Base-by-base conservation (phyloP, 2,888 invertebrate species). In the Mycogona germanica region DNA sequence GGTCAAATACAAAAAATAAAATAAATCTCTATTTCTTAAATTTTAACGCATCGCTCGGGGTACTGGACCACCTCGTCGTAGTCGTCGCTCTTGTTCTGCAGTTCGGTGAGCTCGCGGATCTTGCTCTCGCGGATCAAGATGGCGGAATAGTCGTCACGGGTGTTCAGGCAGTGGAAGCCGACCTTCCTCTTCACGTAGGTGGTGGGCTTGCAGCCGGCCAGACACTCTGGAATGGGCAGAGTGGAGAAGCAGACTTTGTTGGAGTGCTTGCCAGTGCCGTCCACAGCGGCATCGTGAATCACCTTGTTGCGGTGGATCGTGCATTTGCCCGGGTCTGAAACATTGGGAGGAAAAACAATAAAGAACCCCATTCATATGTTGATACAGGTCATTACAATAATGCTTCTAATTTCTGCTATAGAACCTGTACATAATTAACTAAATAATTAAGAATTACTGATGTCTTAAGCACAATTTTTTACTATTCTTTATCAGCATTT, bases 221-320 rank as follows among this genome's bases (percentile, higher is more conserved):
- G 17, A 35, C 55, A 55, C 21, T 55, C 32, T 17, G 50, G 50
- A 25, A 55, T 29, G 14, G 55, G 44, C 23, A 40, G 19, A 17
- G 50, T 50, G 41, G 55, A 51, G 50, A 55, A 55, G 35, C 55
- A 55, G 25, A 51, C 55, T 17, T 55, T 55, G 41, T 40, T 38
- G 21, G 49, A n/a, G 17, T 23, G 23, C 14, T n/a, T 25, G n/a
- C 47, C 37, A 25, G 26, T 28, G 37, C 50, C 28, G 25, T 29
- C 41, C 17, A 42, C 44, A 25, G 44, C 41, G 6, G 29, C 42
- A 42, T 55, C 44, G 35, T 54, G 38, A 32, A 54, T 26, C 25
- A 48, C 41, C 30, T 54, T 54, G 32, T 54, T 54, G 19, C 48
- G 49, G 23, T 28, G 32, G 32, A 40, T 40, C 6, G 47, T 29